These are phyloP conservation scores for Sturnira hondurensis DNA, from an alignment of 2,113 vertebrate genomes.

Conservation along the genomic window DNA sequence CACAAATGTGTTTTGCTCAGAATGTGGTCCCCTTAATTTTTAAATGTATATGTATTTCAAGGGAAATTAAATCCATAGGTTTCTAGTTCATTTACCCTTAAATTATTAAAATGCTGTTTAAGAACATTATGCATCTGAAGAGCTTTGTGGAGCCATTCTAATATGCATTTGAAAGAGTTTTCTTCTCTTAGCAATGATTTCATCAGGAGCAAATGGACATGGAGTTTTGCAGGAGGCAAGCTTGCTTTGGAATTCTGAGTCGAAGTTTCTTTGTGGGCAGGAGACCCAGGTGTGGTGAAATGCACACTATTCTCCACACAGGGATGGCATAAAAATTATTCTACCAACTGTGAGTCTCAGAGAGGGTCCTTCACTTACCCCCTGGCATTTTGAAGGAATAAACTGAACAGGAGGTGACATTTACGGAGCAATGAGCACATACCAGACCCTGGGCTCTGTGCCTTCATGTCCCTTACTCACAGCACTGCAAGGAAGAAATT, in stretches of 20 bases:
- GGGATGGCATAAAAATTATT: not conserved
- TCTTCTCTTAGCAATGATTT: not conserved
- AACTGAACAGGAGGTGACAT: not conserved
- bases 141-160: not conserved
- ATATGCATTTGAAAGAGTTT: slow-evolving; percentile 14
- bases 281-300: not conserved
- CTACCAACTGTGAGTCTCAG: not conserved
- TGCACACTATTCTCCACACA: not conserved
- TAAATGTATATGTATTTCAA: slow-evolving; percentile 71
- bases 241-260: not conserved
- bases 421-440: accelerated
- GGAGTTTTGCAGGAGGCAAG: not conserved
- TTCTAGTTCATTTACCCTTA: slow-evolving; percentile 71
- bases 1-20: slow-evolving; percentile 38
- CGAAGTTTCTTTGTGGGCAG: not conserved
- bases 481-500: not conserved
- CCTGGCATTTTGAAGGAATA: not conserved
- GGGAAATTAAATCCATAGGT: slow-evolving; percentile 70
- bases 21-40: slow-evolving; percentile 51
- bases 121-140: slow-evolving; percentile 60
- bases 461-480: not conserved
- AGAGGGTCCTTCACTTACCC: not conserved
- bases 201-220: not conserved
- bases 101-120: slow-evolving; percentile 72
- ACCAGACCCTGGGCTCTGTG: accelerated